Evolutionary conservation across 2,797 vertebrate species (phyloP), one percentile per base, ranked within the genome.

Genomic region (Sebastes taczanowskii): DNA sequence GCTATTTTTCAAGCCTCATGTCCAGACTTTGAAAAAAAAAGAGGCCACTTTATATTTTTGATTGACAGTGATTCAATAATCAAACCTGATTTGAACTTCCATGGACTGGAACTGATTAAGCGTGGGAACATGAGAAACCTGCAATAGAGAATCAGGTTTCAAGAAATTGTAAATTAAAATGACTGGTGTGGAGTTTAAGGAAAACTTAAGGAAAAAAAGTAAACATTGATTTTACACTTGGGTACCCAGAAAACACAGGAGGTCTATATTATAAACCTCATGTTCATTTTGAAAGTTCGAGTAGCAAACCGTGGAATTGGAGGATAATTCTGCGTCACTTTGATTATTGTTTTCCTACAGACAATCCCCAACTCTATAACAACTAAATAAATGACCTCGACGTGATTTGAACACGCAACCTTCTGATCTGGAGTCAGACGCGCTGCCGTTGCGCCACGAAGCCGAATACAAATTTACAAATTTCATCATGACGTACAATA

Each of bases 341-440:
- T 8, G 29, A 32, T 30, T 10, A 60, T 27, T 25, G 22, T 30
- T 60, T 18, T 60, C 2, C 27, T 7, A 11, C 58, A 30, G 58
- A 60, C 27, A 9, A n/a, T 32, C 7, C 9, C 7, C 3, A 34
- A 52, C 8, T 52, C 49, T 52, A n/a, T n/a, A 0, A 7, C 18
- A n/a, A 25, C 1, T 16, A 81, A 80, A 77, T 1, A 49, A 2
- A 1, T 90, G 87, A 92, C 89, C 90, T 87, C 87, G 88, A 91
- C 86, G 86, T 91, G 89, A 92, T 90, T 90, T 93, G 88, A 94
- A 94, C 92, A 93, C 93, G 90, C 88, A 93, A 90, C 91, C 92
- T 93, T 93, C 91, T 93, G 91, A 92, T 92, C 91, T 92, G 92
- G 90, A 93, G 92, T 92, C 91, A 93, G 92, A 92, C 91, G 87